phyloP scores from a whole-genome alignment of 1,140 invertebrate genomes.

The Frieseomelitta varia region DNA sequence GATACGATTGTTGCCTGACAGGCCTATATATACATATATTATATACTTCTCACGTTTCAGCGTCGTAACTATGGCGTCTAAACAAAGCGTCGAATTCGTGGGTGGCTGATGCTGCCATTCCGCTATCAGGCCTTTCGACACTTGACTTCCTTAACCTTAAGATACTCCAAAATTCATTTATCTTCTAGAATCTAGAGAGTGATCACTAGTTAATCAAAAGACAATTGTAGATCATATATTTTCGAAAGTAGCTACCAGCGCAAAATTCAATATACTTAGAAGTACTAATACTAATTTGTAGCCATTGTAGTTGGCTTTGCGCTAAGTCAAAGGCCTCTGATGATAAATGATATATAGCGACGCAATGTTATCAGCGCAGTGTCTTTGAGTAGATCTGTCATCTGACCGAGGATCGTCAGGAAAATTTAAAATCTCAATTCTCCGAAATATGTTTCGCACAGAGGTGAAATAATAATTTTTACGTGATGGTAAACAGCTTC shows the following conservation, averaged over 20 bases:
- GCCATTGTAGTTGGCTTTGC: too few species aligned
- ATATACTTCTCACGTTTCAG: conserved; percentile 56
- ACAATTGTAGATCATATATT: not conserved
- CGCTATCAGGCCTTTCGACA: conserved; percentile 30
- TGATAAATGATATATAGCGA: too few species aligned
- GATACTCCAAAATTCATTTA: not conserved
- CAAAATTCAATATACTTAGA: too few species aligned
- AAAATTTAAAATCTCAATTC: too few species aligned
- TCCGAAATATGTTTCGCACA: not conserved
- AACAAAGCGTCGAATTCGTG: conserved; percentile 57
- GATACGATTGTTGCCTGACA: conserved; percentile 44
- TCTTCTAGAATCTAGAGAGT: not conserved
- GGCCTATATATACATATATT: conserved; percentile 2
- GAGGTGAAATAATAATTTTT: not conserved
- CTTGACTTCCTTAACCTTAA: conserved; percentile 6
- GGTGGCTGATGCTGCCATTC: conserved; percentile 36
- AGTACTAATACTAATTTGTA: too few species aligned
- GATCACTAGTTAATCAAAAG: not conserved
- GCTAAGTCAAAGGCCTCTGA: too few species aligned
- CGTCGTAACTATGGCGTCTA: conserved; percentile 55
- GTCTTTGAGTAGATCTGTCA: too few species aligned
- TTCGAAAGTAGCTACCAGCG: not conserved
- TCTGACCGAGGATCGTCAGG: too few species aligned
- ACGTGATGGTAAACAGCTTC: not conserved
- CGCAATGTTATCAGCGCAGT: too few species aligned